Evolutionary conservation across 1,140 invertebrate genomes (phyloP), one percentile per base, ranked within the genome.

Genomic region (Drosophila trapezifrons): DNA sequence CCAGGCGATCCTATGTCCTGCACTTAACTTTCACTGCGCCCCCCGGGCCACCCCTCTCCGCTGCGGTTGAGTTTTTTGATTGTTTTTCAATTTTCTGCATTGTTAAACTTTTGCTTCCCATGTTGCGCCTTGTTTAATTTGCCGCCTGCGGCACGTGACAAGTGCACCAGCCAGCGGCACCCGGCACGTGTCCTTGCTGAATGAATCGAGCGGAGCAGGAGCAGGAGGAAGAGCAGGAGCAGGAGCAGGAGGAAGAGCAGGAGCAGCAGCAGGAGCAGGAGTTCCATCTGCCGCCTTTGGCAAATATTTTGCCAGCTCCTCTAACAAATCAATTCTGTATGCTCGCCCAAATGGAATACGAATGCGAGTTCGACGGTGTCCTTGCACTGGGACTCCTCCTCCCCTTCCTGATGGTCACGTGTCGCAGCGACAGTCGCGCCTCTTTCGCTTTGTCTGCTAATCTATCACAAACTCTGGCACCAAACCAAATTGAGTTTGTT

Each of bases 31-130:
- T 73, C 71, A 40, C 52, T 72, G 52, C n/a, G n/a, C 42, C 35
- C 49, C 7, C 55, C 60, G 27, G 40, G 32, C 25, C 47, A 40
- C 37, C 32, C 10, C 17, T 40, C 38, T 45, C 32, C 49, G 80
- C 32, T 76, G 75, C 46, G 79, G 83, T 76, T 66, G 73, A 64
- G 60, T 71, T 55, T 65, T 84, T 52, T 78, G 76, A 91, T 91
- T 91, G 86, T 91, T 90, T 90, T 91, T 91, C 83, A 85, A 91
- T 91, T 91, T 91, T 91, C 83, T 82, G 90, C 90, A 84, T 91
- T 91, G 90, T 91, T 91, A 91, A 86, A 90, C 80, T 80, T 78
- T 75, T 71, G 47, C 69, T 70, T 78, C 56, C 69, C 59, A 43
- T 79, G 55, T 79, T 73, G 60, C 62, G 80, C 32, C 43, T 89